Percentiles rank a stretch among this genome's conserved stretches.
Evolutionary conservation across 2,113 vertebrate genomes (phyloP).

Genomic region (Tor tambroides): DNA sequence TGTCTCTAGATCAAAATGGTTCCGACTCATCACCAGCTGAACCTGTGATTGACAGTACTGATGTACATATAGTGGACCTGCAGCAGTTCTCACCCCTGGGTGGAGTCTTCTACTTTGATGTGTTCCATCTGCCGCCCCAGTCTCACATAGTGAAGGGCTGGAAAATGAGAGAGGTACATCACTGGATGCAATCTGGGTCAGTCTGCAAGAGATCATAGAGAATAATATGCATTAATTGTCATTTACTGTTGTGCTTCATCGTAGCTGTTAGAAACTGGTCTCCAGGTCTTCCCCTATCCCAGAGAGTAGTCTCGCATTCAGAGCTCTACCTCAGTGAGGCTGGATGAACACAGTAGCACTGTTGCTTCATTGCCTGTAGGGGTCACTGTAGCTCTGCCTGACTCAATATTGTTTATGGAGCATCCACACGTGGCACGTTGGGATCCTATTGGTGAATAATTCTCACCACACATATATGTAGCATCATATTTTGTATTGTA

Average conservation of each 20-base stretch:
- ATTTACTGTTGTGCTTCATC: not conserved
- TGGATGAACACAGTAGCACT: constrained; percentile 55
- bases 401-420: constrained; percentile 78
- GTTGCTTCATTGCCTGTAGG: constrained; percentile 63
- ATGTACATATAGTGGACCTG: constrained; percentile 74
- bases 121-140: constrained; percentile 83
- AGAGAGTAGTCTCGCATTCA: constrained; percentile 51
- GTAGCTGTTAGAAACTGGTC: constrained; percentile 76
- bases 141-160: constrained; percentile 73
- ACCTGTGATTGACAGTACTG: fast-evolving
- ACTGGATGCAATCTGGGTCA: too few relatives aligned
- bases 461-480: not conserved
- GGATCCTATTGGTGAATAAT: constrained; percentile 78
- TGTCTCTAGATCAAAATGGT: constrained; percentile 57
- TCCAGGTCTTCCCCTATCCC: constrained; percentile 77
- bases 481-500: not conserved
- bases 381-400: constrained; percentile 74
- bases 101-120: constrained; percentile 82
- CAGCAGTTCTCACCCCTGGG: constrained; percentile 79
- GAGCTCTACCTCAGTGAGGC: constrained; percentile 37
- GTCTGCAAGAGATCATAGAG: not conserved
- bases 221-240: not conserved
- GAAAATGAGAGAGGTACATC: constrained; percentile 82
- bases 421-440: constrained; percentile 83
- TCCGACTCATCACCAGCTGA: not conserved